These are phyloP conservation scores for Peribatodes rhomboidaria DNA, from an alignment of 2,888 invertebrate species.

Conservation along the genomic window DNA sequence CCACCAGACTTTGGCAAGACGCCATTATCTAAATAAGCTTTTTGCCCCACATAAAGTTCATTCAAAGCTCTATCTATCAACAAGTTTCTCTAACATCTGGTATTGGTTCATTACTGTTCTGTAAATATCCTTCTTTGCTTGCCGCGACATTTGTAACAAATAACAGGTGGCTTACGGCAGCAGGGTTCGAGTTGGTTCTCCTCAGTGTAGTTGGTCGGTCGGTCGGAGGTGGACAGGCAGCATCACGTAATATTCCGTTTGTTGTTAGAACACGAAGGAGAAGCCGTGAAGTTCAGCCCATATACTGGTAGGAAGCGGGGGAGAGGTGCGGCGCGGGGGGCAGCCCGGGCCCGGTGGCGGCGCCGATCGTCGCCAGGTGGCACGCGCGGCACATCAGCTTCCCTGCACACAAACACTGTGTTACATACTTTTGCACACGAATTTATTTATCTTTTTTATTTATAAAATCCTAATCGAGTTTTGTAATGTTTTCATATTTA, in stretches of 20 bases:
- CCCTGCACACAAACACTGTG: slow-evolving; percentile 79
- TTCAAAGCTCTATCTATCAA: not conserved
- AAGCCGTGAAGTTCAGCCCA: slow-evolving; percentile 86
- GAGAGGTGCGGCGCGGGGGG: slow-evolving; percentile 93
- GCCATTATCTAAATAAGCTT: slow-evolving; percentile 12
- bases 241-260: not conserved
- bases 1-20: slow-evolving; percentile 5
- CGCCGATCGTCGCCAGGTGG: slow-evolving; percentile 93
- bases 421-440: not conserved
- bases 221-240: not conserved
- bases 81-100: not conserved
- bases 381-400: slow-evolving; percentile 97
- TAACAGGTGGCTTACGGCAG: not conserved
- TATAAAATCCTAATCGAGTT: not conserved
- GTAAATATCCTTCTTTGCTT: not conserved
- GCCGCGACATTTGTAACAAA: not conserved
- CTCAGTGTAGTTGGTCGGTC: not conserved
- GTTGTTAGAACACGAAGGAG: slow-evolving; percentile 32
- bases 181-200: not conserved
- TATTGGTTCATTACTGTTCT: not conserved
- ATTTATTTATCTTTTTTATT: slow-evolving; percentile 9
- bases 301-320: slow-evolving; percentile 93
- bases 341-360: slow-evolving; percentile 89
- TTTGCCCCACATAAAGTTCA: slow-evolving; percentile 6
- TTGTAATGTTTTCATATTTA: not conserved